Conservation (phyloP, 2,113 vertebrate genomes). For the Thalassoma bifasciatum region DNA sequence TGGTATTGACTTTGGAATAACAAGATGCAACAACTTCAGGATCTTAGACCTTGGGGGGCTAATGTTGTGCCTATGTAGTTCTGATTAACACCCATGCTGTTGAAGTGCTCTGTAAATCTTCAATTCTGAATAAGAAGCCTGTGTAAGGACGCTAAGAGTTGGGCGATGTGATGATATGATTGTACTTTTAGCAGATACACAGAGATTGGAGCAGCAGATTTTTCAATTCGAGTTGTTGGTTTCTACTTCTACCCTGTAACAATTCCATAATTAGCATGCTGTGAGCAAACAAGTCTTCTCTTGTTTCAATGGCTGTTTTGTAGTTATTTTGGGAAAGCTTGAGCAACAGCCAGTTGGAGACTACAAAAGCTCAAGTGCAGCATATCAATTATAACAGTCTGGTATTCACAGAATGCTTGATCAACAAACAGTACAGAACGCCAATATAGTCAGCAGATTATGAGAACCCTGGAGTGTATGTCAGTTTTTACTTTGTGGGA, state of each 20-base stretch:
- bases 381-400: conserved; percentile 44
- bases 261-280: conserved; percentile 62
- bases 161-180: not conserved
- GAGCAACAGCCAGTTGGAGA: conserved; percentile 44
- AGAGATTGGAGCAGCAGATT: conserved; percentile 9
- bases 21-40: no score
- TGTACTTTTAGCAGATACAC: not conserved
- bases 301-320: conserved; percentile 59
- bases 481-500: not conserved
- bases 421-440: conserved; percentile 25
- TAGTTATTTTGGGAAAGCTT: conserved; percentile 63
- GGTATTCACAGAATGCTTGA: conserved; percentile 45
- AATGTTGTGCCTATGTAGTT: no score
- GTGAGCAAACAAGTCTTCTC: conserved; percentile 55
- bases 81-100: no score
- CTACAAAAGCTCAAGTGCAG: conserved; percentile 50
- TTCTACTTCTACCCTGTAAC: conserved; percentile 27
- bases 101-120: no score
- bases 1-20: no score
- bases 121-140: no score
- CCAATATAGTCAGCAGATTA: not conserved
- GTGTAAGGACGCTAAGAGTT: no score
- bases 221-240: conserved; percentile 11
- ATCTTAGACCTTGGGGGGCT: no score
- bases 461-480: not conserved